Evolutionary conservation across 2,113 vertebrate species (phyloP).

Genomic region (Saccopteryx leptura): DNA sequence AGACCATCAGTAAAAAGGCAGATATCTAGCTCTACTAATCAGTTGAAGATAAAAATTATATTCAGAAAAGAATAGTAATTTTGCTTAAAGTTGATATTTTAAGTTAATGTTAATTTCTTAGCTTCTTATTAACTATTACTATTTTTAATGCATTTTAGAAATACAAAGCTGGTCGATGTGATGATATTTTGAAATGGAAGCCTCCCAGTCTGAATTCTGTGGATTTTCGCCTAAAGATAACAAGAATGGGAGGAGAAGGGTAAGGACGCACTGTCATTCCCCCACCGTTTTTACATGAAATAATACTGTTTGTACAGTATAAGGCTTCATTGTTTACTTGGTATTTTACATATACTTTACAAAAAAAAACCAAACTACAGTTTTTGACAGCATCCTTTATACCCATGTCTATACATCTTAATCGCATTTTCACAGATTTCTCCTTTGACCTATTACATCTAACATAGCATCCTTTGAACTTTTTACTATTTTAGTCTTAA

Average conservation of each 20-base stretch:
- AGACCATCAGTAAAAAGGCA: not conserved
- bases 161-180: conserved; percentile 97
- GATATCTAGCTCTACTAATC: not conserved
- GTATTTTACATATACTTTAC: not conserved
- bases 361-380: not conserved
- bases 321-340: not conserved
- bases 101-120: conserved; percentile 12
- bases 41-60: conserved; percentile 33
- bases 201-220: conserved; percentile 99
- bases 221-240: conserved; percentile 99
- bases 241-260: conserved; percentile 98
- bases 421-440: not conserved
- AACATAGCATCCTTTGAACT: conserved; percentile 64
- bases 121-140: conserved; percentile 54
- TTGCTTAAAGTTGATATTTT: conserved; percentile 33
- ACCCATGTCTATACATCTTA: not conserved
- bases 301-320: not conserved
- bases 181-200: conserved; percentile 99
- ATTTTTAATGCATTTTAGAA: conserved; percentile 91
- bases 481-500: conserved; percentile 66
- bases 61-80: conserved; percentile 36
- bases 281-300: conserved; percentile 48
- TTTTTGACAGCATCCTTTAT: not conserved
- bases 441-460: conserved; percentile 1
- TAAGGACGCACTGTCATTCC: conserved; percentile 88